Evolutionary conservation across 92 coral and sea anemone species (phyloP).

Genomic region (Meandrina meandrites): DNA sequence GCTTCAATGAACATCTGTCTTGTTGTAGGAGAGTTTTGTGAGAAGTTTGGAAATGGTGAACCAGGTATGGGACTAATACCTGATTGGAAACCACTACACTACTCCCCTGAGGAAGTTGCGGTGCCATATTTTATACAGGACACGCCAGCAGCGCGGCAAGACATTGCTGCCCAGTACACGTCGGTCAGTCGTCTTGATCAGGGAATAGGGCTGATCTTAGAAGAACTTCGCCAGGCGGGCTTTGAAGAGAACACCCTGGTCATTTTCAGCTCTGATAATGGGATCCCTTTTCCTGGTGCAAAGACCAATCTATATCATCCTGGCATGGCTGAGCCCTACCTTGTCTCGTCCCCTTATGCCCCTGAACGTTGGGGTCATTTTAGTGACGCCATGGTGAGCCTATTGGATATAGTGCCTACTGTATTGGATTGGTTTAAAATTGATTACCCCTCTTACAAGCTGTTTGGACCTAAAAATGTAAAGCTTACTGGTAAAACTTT

Average conservation of each 20-base stretch:
- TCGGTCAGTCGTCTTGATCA: slow-evolving; percentile 89
- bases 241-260: slow-evolving; percentile 85
- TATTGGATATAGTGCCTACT: slow-evolving; percentile 87
- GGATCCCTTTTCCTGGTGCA: slow-evolving; percentile 90
- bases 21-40: slow-evolving; percentile 81
- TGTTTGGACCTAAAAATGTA: slow-evolving; percentile 68
- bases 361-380: slow-evolving; percentile 73
- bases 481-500: slow-evolving; percentile 79
- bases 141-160: slow-evolving; percentile 79
- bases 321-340: slow-evolving; percentile 90
- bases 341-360: slow-evolving; percentile 81
- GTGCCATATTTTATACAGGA: slow-evolving; percentile 94
- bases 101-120: slow-evolving; percentile 77
- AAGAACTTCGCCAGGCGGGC: slow-evolving; percentile 79
- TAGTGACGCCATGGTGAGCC: slow-evolving; percentile 89
- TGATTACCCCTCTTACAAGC: slow-evolving; percentile 79
- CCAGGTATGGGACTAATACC: slow-evolving; percentile 92
- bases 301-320: slow-evolving; percentile 89
- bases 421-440: slow-evolving; percentile 85
- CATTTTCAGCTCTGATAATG: slow-evolving; percentile 91
- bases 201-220: slow-evolving; percentile 83
- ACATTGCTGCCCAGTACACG: slow-evolving; percentile 90
- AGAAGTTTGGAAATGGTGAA: slow-evolving; percentile 94
- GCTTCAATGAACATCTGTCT: background rate
- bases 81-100: slow-evolving; percentile 84